Percentiles rank a stretch among this genome's conserved stretches.
phyloP scores from a whole-genome alignment of 2,113 vertebrate species.

The Acanthisitta chloris region DNA sequence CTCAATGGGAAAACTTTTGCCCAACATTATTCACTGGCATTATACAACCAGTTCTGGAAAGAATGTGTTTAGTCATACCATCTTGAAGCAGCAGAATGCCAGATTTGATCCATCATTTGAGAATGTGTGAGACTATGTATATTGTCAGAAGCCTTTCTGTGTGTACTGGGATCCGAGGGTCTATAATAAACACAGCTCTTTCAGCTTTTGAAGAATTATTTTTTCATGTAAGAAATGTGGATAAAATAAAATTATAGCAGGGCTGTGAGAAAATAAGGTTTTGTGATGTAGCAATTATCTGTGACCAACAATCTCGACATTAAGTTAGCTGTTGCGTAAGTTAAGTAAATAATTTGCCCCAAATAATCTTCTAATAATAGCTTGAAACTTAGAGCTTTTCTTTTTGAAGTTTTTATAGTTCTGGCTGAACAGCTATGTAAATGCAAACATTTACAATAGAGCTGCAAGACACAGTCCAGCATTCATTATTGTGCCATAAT shows the following conservation, averaged over 20 bases:
- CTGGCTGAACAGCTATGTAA: not conserved
- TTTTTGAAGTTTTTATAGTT: not conserved
- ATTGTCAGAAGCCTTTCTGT: not conserved
- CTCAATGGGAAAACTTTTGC: constrained; percentile 11
- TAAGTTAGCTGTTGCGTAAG: not conserved
- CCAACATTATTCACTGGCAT: not conserved
- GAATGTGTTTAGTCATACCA: not conserved
- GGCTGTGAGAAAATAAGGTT: not conserved
- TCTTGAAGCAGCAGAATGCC: not conserved
- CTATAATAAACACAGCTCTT: not conserved
- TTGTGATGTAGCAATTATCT: not conserved
- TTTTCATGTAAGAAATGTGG: not conserved
- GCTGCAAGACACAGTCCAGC: not conserved
- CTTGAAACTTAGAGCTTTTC: not conserved
- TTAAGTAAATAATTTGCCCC: not conserved
- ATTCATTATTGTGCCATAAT: not conserved
- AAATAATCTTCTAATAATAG: not conserved
- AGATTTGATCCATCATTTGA: not conserved
- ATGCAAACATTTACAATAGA: not conserved
- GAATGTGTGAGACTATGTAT: not conserved
- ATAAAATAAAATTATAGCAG: not conserved
- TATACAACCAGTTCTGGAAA: not conserved
- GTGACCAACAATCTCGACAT: not conserved
- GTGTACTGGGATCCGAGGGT: not conserved
- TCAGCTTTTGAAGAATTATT: not conserved